Percentiles rank a stretch among this genome's conserved stretches.
Evolutionary conservation across 1,140 invertebrate genomes (phyloP).

Genomic region (Melipona quadrifasciata): DNA sequence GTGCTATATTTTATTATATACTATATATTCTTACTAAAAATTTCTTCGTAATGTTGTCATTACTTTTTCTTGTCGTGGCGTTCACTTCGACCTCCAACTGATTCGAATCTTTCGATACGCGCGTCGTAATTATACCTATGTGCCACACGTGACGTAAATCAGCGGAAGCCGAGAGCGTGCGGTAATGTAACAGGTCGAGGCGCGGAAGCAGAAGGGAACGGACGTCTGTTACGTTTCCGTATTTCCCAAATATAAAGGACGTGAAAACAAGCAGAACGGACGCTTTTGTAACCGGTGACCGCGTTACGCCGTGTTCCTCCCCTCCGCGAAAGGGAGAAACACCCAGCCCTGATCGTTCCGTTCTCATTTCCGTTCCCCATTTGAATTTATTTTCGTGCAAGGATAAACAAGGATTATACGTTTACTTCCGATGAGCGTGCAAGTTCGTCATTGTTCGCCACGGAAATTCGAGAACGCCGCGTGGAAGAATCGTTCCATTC

Average conservation of each 20-base stretch:
- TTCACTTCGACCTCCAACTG: too few relatives aligned
- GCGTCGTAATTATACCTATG: neutral
- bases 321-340: neutral
- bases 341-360: neutral
- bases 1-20: too few relatives aligned
- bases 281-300: constrained; percentile 16
- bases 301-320: neutral
- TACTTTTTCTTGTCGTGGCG: too few relatives aligned
- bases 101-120: too few relatives aligned
- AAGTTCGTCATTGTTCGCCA: neutral
- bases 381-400: neutral
- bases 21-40: too few relatives aligned
- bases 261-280: neutral
- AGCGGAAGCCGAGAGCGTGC: neutral
- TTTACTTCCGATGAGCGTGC: neutral
- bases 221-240: constrained; percentile 15
- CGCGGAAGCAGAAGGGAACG: constrained; percentile 16
- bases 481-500: neutral
- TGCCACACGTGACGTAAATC: neutral
- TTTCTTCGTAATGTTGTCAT: too few relatives aligned
- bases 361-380: neutral
- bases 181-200: constrained; percentile 3
- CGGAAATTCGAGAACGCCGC: neutral
- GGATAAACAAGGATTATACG: too few relatives aligned
- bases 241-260: neutral